Conservation (phyloP, 2,113 vertebrate species). For the Zapornia atra region DNA sequence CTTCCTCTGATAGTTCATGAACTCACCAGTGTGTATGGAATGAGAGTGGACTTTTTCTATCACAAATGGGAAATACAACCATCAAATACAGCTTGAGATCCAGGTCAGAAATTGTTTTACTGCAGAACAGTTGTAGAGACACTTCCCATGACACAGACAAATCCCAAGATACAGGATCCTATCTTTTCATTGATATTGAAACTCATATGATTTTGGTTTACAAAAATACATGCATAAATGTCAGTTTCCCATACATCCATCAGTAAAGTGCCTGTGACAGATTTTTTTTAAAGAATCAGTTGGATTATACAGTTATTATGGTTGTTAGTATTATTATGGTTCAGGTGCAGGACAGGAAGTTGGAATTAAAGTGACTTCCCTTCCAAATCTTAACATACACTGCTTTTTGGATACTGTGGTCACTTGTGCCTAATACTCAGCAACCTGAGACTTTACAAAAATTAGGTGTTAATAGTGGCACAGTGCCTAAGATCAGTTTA, state of each 20-base stretch:
- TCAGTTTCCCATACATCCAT: neutral
- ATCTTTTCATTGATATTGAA: neutral
- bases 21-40: constrained; percentile 35
- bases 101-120: neutral
- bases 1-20: constrained; percentile 64
- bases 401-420: neutral
- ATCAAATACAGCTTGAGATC: neutral
- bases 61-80: neutral
- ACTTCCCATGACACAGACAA: neutral
- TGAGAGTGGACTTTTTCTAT: neutral
- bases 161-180: neutral
- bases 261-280: neutral
- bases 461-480: neutral
- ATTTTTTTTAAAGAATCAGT: neutral
- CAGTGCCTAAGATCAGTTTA: neutral
- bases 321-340: neutral
- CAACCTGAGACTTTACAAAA: neutral
- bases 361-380: neutral
- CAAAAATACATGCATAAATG: neutral
- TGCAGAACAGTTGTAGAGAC: neutral
- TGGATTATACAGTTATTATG: neutral
- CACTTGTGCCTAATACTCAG: neutral
- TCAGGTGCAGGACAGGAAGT: neutral
- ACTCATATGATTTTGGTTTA: neutral
- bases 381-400: neutral